Base-by-base conservation (phyloP, 2,113 vertebrate genomes). In the Dasyornis broadbenti region DNA sequence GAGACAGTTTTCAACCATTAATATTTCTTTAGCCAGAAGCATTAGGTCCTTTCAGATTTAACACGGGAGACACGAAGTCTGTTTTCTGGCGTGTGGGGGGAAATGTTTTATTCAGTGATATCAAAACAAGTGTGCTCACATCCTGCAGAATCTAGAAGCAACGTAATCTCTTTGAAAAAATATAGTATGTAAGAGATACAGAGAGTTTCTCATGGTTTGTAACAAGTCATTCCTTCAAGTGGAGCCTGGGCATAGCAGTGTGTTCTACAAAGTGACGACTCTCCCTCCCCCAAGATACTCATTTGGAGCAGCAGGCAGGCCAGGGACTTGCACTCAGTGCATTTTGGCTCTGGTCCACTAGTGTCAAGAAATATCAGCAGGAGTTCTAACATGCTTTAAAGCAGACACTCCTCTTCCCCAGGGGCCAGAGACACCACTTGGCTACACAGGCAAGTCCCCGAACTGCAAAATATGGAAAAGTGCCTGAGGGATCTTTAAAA, bases 311-410 rank as follows among this genome's bases (percentile, higher is more conserved):
- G 72, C 61, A 94, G 53, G 53, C 57, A 91, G 50, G 30, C 64
- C 31, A 31, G 35, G 44, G n/a, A 75, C 24, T 79, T 61, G 76
- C 77, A 94, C 49, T 44, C 70, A 61, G 5, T 42, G 45, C 37
- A 44, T 82, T 76, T 45, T 95, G 94, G 94, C 93, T 70, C 65
- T 33, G 45, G 23, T 85, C 61, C 94, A 95, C 40, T 7, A 6
- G 30, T 57, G 53, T 79, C 69, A 94, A 89, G 60, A 96, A 89
- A 27, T 33, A 93, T 56, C 57, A 79, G 77, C 61, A 82, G 60
- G 63, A 91, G 76, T 92, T 92, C 89, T 89, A 84, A 76, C 70
- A 89, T 0, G 9, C 61, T 89, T 86, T 91, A 87, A 66, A 90
- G 61, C 57, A 45, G 81, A 77, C 81, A 92, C 49, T 87, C 81